Evolutionary conservation across 2,113 vertebrate species (phyloP).

Genomic region (Rhinopomastus cyanomelas): DNA sequence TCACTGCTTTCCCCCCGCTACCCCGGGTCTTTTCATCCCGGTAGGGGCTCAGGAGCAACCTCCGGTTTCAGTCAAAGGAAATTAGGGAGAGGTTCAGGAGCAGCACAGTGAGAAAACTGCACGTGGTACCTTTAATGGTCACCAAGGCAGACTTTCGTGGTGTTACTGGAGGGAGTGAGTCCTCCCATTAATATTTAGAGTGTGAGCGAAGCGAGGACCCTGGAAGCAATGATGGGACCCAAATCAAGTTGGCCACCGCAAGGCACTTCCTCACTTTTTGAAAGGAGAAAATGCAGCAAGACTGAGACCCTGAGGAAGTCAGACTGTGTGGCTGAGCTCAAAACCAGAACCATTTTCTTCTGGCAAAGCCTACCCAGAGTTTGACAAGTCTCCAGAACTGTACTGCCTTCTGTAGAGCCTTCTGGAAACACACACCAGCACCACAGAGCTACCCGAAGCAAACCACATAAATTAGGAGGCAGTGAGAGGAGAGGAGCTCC

Average conservation of each 20-base stretch:
- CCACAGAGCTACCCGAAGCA: not conserved
- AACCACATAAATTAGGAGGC: not conserved
- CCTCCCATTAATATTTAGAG: conserved; percentile 46
- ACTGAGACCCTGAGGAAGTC: not conserved
- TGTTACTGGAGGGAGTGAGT: conserved; percentile 54
- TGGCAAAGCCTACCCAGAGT: not conserved
- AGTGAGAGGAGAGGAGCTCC: not conserved
- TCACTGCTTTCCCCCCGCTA: not conserved
- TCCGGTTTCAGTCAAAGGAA: not conserved
- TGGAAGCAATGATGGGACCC: not conserved
- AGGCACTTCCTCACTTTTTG: not conserved
- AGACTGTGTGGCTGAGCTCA: not conserved
- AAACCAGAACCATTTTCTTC: not conserved
- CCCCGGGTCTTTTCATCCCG: not conserved
- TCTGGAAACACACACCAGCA: not conserved
- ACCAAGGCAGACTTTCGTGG: not conserved
- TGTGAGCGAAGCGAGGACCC: not conserved
- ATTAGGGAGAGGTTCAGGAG: conserved; percentile 15
- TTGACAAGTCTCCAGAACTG: not conserved
- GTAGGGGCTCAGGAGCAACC: not conserved
- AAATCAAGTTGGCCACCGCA: not conserved
- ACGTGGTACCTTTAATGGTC: conserved; percentile 35
- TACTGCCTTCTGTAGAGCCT: not conserved
- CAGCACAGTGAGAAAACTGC: not conserved
- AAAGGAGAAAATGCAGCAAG: not conserved